Conservation (phyloP, 2,888 invertebrate species). For the Perizoma affinitatum region DNA sequence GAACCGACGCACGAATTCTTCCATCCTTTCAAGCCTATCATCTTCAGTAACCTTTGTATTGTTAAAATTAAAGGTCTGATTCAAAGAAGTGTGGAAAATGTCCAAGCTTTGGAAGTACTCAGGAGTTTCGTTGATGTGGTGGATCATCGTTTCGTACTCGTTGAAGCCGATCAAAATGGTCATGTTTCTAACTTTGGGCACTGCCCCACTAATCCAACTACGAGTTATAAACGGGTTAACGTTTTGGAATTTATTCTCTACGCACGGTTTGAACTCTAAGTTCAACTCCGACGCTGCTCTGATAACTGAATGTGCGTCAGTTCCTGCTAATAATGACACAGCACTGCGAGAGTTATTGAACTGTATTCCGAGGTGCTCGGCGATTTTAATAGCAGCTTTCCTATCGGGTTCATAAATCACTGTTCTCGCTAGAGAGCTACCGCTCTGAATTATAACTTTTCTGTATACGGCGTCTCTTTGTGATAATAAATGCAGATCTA, state of each 20-base stretch:
- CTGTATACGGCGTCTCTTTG: conserved; percentile 49
- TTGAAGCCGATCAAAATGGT: conserved; percentile 59
- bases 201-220: conserved; percentile 47
- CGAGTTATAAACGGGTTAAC: conserved; percentile 53
- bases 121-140: conserved; percentile 32
- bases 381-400: conserved; percentile 48
- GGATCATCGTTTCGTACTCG: conserved; percentile 46
- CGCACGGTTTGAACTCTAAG: conserved; percentile 52
- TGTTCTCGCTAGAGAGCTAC: conserved; percentile 45
- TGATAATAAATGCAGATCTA: conserved; percentile 58
- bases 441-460: conserved; percentile 57
- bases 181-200: conserved; percentile 49
- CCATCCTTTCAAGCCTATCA: conserved; percentile 41
- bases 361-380: conserved; percentile 46
- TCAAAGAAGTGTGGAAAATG: conserved; percentile 38
- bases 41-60: conserved; percentile 22
- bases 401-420: conserved; percentile 45
- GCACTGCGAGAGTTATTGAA: conserved; percentile 46
- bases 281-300: conserved; percentile 40
- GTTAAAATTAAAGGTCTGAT: conserved; percentile 36
- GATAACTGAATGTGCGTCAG: conserved; percentile 46
- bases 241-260: conserved; percentile 53
- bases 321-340: conserved; percentile 43
- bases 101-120: conserved; percentile 43
- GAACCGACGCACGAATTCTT: conserved; percentile 46